Conservation (phyloP, 2,113 vertebrate species). For the Siphamia tubifer region DNA sequence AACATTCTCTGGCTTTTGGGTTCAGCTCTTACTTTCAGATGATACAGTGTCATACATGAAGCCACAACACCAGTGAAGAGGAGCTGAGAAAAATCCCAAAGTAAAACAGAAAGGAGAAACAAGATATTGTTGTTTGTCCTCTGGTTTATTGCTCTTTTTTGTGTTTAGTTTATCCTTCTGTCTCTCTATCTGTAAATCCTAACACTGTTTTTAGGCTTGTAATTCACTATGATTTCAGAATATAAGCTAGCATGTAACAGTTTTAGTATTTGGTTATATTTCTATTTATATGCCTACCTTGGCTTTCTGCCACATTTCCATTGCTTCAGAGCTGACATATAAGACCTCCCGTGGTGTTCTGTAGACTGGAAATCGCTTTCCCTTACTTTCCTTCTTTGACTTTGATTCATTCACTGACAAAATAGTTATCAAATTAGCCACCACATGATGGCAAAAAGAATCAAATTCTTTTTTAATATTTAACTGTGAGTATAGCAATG, state of each 20-base stretch:
- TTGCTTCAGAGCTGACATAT: constrained; percentile 33
- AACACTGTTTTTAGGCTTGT: no score
- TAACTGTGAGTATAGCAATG: background rate
- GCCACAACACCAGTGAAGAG: constrained; percentile 23
- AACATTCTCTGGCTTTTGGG: constrained; percentile 13
- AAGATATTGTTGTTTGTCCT: constrained; percentile 7
- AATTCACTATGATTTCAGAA: no score
- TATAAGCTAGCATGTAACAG: no score
- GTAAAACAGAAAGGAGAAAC: constrained; percentile 7
- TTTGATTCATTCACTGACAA: constrained; percentile 29
- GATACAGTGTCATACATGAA: constrained; percentile 13
- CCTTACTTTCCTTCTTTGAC: constrained; percentile 6
- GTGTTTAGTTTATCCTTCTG: background rate
- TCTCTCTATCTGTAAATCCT: background rate
- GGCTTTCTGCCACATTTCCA: constrained; percentile 17
- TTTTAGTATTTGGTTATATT: constrained; percentile 1
- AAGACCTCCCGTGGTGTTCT: constrained; percentile 18
- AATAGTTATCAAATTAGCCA: constrained; percentile 1
- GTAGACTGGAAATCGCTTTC: constrained; percentile 50
- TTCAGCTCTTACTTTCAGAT: constrained; percentile 28
- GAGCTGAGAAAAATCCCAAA: constrained; percentile 2
- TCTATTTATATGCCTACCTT: background rate
- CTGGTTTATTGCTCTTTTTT: background rate
- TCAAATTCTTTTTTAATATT: constrained; percentile 2
- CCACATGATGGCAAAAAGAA: background rate